Base-by-base conservation (phyloP, 2,113 vertebrate genomes). In the Colinus virginianus region DNA sequence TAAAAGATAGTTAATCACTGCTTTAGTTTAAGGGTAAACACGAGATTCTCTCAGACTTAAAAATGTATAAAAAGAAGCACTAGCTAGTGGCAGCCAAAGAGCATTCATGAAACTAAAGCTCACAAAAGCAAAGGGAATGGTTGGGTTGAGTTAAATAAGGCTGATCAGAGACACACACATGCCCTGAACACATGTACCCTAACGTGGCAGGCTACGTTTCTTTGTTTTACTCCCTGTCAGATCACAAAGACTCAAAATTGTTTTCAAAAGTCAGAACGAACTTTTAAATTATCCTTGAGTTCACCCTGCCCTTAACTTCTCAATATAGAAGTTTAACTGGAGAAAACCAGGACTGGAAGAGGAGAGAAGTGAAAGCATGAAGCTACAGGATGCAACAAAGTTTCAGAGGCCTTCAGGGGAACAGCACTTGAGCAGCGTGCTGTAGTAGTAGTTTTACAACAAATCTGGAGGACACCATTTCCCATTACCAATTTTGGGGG, bases 171-270 rank as follows among this genome's bases (percentile, higher is more conserved):
- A 56, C 11, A 30, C 36, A 63, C 15, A 48, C 45, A 6, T 38
- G 48, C 45, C 36, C 28, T 51, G 34, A 62, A 90, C 71, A 89
- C 14, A 67, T 34, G 21, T 42, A 63, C 25, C 79, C 76, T 63
- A 80, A 80, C 36, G 89, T 1, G 0, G 51, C 20, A 78, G 71
- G 43, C 68, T 87, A 28, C 1, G 25, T 64, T 82, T 76, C 87
- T 88, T 89, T 88, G 64, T 68, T 93, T 95, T n/a, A 80, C 49
- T 59, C 42, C 83, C 78, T 91, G 84, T n/a, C 82, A 94, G 64
- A 87, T 42, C 63, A 89, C 7, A 49, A 87, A n/a, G 36, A 18
- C 2, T 6, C 83, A 94, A 58, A 93, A 30, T 34, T 87, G 40
- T 84, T 87, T 90, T 70, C 76, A 70, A 42, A 92, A 91, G 64